phyloP scores from a whole-genome alignment of 2,888 invertebrate species.

The Drosophila tripunctata region DNA sequence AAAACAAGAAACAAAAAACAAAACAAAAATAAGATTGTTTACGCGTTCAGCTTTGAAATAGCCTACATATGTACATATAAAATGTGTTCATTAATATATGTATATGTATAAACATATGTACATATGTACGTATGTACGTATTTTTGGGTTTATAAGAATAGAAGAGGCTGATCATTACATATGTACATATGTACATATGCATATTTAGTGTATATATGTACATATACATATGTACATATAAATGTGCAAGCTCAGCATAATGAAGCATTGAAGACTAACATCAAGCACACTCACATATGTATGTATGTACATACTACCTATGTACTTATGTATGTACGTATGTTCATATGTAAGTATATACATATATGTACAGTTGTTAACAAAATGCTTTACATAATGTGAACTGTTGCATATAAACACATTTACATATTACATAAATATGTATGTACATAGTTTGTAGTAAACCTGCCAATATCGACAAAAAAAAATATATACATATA shows the following conservation, averaged over 20 bases:
- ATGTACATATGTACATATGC: neutral
- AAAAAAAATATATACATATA: neutral
- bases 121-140: neutral
- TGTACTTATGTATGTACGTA: slow-evolving; percentile 17
- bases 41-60: slow-evolving; percentile 49
- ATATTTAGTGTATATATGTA: neutral
- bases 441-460: too few species aligned
- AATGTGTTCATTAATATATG: neutral
- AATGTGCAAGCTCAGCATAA: slow-evolving; percentile 1
- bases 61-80: neutral
- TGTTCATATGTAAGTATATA: neutral
- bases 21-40: slow-evolving; percentile 65
- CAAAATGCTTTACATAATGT: neutral
- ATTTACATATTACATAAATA: too few species aligned
- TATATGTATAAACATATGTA: neutral
- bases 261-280: neutral
- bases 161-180: neutral
- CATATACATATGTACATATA: neutral
- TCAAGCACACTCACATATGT: neutral
- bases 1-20: slow-evolving; percentile 51
- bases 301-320: neutral
- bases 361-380: neutral
- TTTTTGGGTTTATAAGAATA: too few species aligned
- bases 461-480: neutral
- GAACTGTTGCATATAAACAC: neutral